Percentiles rank a stretch among this genome's conserved stretches.
phyloP scores from a whole-genome alignment of 2,888 invertebrate genomes.

The Apotomis turbidana region DNA sequence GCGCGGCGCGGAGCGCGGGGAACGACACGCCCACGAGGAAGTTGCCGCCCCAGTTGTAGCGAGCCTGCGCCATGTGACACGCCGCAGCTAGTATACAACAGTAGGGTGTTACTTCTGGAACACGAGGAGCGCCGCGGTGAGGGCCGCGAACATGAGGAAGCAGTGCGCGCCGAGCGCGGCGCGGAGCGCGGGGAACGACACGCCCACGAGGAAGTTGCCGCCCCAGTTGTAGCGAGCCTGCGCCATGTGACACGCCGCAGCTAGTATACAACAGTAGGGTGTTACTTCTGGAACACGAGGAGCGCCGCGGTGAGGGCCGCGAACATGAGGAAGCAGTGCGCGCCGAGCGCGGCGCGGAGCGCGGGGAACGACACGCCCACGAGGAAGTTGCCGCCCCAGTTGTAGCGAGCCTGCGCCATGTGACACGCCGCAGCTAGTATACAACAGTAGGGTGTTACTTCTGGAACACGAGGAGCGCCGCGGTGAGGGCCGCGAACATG shows the following conservation, averaged over 20 bases:
- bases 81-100: neutral
- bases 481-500: constrained; percentile 85
- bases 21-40: constrained; percentile 93
- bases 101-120: constrained; percentile 85
- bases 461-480: constrained; percentile 83
- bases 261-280: constrained; percentile 35
- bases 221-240: constrained; percentile 87
- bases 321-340: constrained; percentile 90
- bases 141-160: constrained; percentile 88
- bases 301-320: constrained; percentile 81
- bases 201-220: constrained; percentile 93
- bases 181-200: constrained; percentile 88
- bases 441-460: constrained; percentile 76
- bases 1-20: constrained; percentile 83
- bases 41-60: constrained; percentile 93
- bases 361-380: constrained; percentile 91
- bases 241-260: too few species aligned
- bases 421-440: too few species aligned
- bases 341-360: constrained; percentile 85
- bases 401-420: constrained; percentile 61
- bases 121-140: constrained; percentile 81
- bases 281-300: constrained; percentile 85
- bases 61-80: too few species aligned
- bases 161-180: constrained; percentile 86
- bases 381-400: constrained; percentile 95